phyloP scores from a whole-genome alignment of 2,113 vertebrate species.

The Asarcornis scutulata region DNA sequence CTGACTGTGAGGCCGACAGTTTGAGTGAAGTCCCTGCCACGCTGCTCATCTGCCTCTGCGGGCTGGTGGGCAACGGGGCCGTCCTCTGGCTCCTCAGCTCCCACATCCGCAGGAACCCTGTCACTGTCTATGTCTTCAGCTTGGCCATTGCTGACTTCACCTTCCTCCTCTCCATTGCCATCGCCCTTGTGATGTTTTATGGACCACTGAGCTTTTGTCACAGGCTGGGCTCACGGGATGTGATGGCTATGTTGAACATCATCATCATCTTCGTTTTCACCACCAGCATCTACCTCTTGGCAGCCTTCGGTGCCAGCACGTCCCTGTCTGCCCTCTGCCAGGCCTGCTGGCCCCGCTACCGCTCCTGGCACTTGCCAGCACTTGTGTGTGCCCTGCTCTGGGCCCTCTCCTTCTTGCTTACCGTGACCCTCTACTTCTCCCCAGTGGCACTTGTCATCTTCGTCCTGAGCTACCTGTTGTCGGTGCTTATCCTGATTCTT shows the following conservation, averaged over 20 bases:
- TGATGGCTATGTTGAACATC: neutral
- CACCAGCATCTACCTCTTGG: slow-evolving; percentile 23
- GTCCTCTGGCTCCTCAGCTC: neutral
- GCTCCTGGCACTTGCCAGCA: slow-evolving; percentile 3
- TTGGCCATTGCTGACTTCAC: neutral
- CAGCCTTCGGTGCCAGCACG: slow-evolving; percentile 29
- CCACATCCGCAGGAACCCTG: neutral
- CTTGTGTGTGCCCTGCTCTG: slow-evolving; percentile 64
- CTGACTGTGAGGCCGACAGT: neutral
- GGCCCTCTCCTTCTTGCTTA: slow-evolving; percentile 32
- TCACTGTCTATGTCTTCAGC: neutral
- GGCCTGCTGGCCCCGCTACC: neutral
- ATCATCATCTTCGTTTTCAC: neutral
- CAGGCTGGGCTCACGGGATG: fast-evolving
- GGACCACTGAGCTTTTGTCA: neutral
- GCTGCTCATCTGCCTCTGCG: neutral
- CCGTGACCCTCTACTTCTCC: neutral
- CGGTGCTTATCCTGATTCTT: neutral
- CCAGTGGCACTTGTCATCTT: neutral
- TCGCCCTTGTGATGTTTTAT: neutral
- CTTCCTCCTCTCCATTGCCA: neutral
- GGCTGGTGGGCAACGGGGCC: neutral
- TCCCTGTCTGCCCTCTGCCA: neutral
- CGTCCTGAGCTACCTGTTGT: neutral
- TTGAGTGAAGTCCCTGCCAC: neutral